Base-by-base conservation (phyloP, 2,113 vertebrate species). In the Fukomys damarensis region DNA sequence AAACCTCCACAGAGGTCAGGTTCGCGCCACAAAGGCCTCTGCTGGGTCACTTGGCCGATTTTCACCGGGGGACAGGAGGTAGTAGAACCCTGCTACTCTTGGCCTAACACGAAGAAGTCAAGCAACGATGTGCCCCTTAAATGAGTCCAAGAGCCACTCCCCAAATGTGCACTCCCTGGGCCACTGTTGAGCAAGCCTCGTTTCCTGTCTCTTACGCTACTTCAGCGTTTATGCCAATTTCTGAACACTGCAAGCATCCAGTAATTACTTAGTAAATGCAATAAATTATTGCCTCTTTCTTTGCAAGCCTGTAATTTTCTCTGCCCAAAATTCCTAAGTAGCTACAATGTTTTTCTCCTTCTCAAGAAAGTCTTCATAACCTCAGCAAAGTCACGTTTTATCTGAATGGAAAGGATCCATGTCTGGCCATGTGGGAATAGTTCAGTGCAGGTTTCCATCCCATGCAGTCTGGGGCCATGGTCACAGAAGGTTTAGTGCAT, bases 211-310 rank as follows among this genome's bases (percentile, higher is more conserved):
- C 77, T 96, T 30, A 61, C 1, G 77, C 56, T 74, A 43, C 77
- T 89, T 94, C 65, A 91, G 43, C 88, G 80, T 92, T 81, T 88
- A 72, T 70, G 89, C 30, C 59, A 32, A 46, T 43, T 95, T n/a
- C 59, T 95, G 76, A 81, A 82, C 54, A 88, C n/a, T 85, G 52
- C 72, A 93, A 79, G 52, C 35, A 93, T 66, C 88, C 89, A 74
- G 49, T 79, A 95, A 95, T 92, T 90, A 93, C 82, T 92, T 85
- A 88, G 63, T 59, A 11, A 86, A 68, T 58, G 41, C 88, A 92
- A 91, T 86, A 77, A 80, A 96, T 83, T 35, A 54, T 65, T 81
- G 65, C 7, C 41, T 93, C 74, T 68, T 93, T 91, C 80, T 68
- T 65, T 54, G 66, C 26, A 61, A 72, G 30, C 56, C 58, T 85